These are phyloP conservation scores for Iphiclides podalirius DNA, from an alignment of 2,888 invertebrate genomes.

Conservation along the genomic window DNA sequence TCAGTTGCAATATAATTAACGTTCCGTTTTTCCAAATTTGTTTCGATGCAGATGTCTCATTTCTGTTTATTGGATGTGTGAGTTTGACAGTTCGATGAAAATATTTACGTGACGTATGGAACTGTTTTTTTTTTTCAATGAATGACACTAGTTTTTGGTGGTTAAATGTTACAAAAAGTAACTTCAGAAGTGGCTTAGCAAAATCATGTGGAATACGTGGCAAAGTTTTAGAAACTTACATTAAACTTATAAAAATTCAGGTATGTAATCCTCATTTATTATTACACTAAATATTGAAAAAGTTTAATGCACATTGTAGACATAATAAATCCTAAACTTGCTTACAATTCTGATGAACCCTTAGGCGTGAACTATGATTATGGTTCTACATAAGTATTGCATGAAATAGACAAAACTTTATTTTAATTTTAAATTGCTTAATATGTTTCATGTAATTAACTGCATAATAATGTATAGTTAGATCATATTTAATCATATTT, in stretches of 20 bases:
- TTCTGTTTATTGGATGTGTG: slow-evolving; percentile 40
- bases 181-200: slow-evolving; percentile 17
- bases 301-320: background rate
- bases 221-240: slow-evolving; percentile 5
- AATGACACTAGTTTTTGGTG: slow-evolving; percentile 24
- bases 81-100: slow-evolving; percentile 69
- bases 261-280: slow-evolving; percentile 17
- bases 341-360: too few relatives aligned
- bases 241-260: slow-evolving; percentile 12
- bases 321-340: too few relatives aligned
- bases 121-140: slow-evolving; percentile 34
- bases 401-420: too few relatives aligned
- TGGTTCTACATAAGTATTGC: too few relatives aligned
- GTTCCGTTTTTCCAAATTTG: slow-evolving; percentile 17
- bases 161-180: slow-evolving; percentile 23
- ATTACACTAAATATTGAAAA: background rate
- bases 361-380: too few relatives aligned
- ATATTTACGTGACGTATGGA: slow-evolving; percentile 54
- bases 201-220: slow-evolving; percentile 22
- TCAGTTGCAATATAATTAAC: slow-evolving; percentile 3
- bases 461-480: too few relatives aligned
- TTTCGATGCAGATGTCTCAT: slow-evolving; percentile 10
- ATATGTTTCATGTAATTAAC: too few relatives aligned
- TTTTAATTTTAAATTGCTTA: too few relatives aligned
- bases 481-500: too few relatives aligned